These are phyloP conservation scores for Hetaerina titia DNA, from an alignment of 2,888 invertebrate genomes.

Conservation along the genomic window DNA sequence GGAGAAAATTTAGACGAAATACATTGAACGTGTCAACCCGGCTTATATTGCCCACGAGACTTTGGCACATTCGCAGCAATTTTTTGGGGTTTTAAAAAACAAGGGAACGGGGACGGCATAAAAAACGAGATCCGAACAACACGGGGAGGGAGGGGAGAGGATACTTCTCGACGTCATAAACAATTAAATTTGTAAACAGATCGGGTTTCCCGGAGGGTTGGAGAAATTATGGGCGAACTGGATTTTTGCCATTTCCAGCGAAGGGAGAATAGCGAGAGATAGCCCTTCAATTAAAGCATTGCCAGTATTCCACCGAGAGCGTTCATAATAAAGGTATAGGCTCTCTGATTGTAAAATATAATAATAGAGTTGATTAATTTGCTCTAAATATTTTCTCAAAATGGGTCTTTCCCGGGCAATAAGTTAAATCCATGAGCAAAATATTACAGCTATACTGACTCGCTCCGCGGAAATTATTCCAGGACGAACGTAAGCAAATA, in stretches of 20 bases:
- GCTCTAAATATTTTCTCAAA: background rate
- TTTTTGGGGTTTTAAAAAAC: background rate
- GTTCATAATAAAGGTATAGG: background rate
- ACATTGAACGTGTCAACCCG: background rate
- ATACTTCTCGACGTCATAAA: background rate
- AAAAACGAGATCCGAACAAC: background rate
- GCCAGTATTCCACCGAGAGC: background rate
- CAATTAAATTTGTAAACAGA: constrained; percentile 14
- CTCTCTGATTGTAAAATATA: background rate
- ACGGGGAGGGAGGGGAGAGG: background rate
- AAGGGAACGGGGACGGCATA: background rate
- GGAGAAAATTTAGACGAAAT: constrained; percentile 27
- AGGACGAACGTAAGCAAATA: background rate
- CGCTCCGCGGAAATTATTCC: background rate
- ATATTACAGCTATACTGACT: background rate
- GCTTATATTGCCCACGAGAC: background rate
- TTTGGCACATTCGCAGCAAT: background rate
- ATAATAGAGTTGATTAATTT: background rate
- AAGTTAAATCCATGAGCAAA: background rate
- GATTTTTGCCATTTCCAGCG: background rate
- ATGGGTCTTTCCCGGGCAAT: background rate
- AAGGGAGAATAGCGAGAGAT: background rate
- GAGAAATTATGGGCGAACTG: background rate
- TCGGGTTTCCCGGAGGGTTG: background rate
- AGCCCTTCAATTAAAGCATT: background rate